Base-by-base conservation (phyloP, 1,140 invertebrate genomes). In the Belonocnema kinseyi region DNA sequence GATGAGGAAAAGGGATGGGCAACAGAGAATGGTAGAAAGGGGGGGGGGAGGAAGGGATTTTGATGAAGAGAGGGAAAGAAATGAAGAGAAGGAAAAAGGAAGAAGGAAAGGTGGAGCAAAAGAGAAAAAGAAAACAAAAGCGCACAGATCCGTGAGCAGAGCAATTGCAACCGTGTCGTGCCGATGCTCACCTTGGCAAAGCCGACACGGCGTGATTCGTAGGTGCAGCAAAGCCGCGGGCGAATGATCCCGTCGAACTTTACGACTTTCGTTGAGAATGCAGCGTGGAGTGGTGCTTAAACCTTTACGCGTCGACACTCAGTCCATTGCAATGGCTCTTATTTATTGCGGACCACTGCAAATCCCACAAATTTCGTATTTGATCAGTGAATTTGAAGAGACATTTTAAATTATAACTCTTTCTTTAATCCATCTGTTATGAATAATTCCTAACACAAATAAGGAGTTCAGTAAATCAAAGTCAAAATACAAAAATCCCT, bases 241-340 rank as follows among this genome's bases (percentile, higher is more conserved):
- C 53, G 53, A 16, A 66, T 66, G 61, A 66, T 66, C 16, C 61
- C 21, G 26, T 66, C 61, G 61, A 66, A 66, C 61, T 66, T 66
- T 66, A 66, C 61, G 61, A 66, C 58, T 14, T 66, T 66, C n/a
- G 26, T 26, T 33, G 26, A 66, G 61, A 66, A 66, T 66, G 26
- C 61, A 66, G 61, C 61, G 40, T 46, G 40, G 40, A 46, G 40
- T 46, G 40, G 40, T 46, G 40, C 40, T 46, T 46, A 46, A 46
- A 40, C 33, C 46, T 66, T 66, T 66, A 66, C 26, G 13, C 61
- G 13, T 66, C 61, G 61, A 40, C 61, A 66, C 26, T 66, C n/a
- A 7, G 10, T 66, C 40, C 40, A 46, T 46, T 16, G 14, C 61
- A 4, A 16, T 14, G 21, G 12, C 13, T 66, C 40, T 66, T 66